Conservation (phyloP, 2,888 invertebrate species). For the Biston stratarius region DNA sequence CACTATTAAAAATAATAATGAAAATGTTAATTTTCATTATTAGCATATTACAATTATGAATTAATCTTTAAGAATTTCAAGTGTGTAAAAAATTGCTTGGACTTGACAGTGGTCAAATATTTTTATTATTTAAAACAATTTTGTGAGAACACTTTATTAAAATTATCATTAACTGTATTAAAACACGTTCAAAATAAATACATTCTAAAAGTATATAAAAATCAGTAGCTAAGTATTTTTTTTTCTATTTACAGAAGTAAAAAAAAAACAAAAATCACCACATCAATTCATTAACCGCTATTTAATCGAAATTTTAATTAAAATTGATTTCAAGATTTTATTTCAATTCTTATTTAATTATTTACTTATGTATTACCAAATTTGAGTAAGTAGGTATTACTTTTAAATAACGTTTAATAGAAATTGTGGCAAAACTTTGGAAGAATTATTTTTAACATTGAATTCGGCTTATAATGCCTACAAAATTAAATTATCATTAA, state of each 20-base stretch:
- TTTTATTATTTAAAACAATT: not conserved
- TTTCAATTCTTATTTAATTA: slow-evolving; percentile 43
- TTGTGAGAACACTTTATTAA: not conserved
- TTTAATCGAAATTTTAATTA: slow-evolving; percentile 27
- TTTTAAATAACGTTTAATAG: slow-evolving; percentile 58
- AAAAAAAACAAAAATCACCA: slow-evolving; percentile 22
- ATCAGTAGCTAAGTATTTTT: not conserved
- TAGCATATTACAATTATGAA: not conserved
- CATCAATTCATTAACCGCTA: slow-evolving; percentile 25
- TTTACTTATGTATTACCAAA: slow-evolving; percentile 55
- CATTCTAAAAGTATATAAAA: slow-evolving; percentile 16
- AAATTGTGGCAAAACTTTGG: slow-evolving; percentile 81
- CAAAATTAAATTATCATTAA: slow-evolving; percentile 53
- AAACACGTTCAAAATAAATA: not conserved
- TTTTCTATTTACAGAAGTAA: slow-evolving; percentile 19
- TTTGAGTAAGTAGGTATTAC: slow-evolving; percentile 54
- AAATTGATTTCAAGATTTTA: slow-evolving; percentile 33
- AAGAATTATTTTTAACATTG: slow-evolving; percentile 74
- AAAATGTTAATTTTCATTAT: too few relatives aligned
- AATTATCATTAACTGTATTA: not conserved
- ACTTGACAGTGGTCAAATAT: not conserved
- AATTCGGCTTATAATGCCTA: slow-evolving; percentile 76
- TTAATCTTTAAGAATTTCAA: not conserved
- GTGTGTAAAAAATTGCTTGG: not conserved
- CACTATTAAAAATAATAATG: not conserved